Base-by-base conservation (phyloP, 1,140 invertebrate genomes). In the Pectinophora gossypiella region DNA sequence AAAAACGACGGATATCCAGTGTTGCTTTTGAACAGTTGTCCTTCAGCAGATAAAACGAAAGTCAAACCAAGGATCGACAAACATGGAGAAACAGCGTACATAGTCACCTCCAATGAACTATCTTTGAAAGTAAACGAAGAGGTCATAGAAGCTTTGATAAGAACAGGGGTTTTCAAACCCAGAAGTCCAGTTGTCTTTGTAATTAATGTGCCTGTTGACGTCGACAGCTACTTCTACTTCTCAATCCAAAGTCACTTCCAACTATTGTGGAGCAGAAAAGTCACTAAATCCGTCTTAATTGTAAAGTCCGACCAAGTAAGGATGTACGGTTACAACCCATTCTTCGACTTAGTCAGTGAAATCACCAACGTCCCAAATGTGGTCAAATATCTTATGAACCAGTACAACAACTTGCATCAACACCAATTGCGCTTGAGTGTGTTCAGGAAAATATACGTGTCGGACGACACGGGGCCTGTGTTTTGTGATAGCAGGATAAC, bases 101-200 rank as follows among this genome's bases (percentile, higher is more conserved):
- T 87, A 1, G 71, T 87, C 5, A 84, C 84, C 0, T 75, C 76
- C 9, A 58, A 74, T 35, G 59, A 73, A 19, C 48, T 87, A 22
- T 64, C 68, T 7, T 51, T 74, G 21, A 74, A 81, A 10, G 60
- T 52, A 7, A 79, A 74, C 54, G 78, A 87, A 23, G 60, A 65
- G 22, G 64, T 72, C 0, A 64, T 82, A 18, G 62, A 73, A 6
- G 69, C 78, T n/a, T 59, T 87, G 10, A 64, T 68, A 18, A 73
- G 62, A 54, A 85, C 79, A 10, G 81, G 84, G 3, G 68, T 78
- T 13, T 87, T 85, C 36, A 81, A 87, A 54, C 82, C 80, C n/a
- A 75, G 85, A 61, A 74, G 72, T 50, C 59, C 70, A 12, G 71
- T 87, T 0, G 79, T 87, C 19, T 85, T 85, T 44, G 73, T 87